Base-by-base conservation (phyloP, 2,888 invertebrate species). In the Drosophila testacea region DNA sequence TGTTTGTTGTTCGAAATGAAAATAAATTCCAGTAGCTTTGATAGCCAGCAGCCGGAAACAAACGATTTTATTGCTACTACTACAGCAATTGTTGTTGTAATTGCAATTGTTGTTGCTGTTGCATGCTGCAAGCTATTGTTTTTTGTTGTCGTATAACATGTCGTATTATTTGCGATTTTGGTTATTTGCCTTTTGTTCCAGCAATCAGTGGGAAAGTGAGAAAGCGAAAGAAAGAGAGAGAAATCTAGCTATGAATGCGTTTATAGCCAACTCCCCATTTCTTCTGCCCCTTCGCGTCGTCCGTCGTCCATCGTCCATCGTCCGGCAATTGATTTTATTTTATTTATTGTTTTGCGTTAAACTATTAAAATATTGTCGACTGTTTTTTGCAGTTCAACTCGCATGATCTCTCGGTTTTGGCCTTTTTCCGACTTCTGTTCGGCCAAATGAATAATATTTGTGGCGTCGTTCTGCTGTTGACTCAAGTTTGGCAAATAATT, bases 261-360 rank as follows among this genome's bases (percentile, higher is more conserved):
- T 73, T 73, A 69, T 63, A 52, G 73, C 38, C 64, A 63, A 60
- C 64, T 67, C 39, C 68, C 44, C 54, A 59, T 64, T 81, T 75
- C 69, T 63, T 78, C 50, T 42, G 39, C 34, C 13, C 38, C 44
- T 16, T 16, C 16, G 1, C 16, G 16, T 16, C 16, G 16, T 16
- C 16, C 16, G 16, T 16, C 16, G 16, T 54, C 68, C 64, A n/a
- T n/a, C n/a, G n/a, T n/a, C n/a, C n/a, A 22, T 63, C 59, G 56
- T 54, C 68, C 64, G 51, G 72, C 83, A 85, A 90, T 88, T 88
- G 85, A 83, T 89, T 90, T 84, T 79, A 73, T 79, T 88, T 88
- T 90, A 90, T 90, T 90, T 90, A 90, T 88, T 82, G 85, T 84
- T 81, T 79, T 88, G 86, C 90, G 82, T 88, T 82, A 80, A 88